Conservation (phyloP, 2,888 invertebrate species). For the Rhamphomyia laevipes region DNA sequence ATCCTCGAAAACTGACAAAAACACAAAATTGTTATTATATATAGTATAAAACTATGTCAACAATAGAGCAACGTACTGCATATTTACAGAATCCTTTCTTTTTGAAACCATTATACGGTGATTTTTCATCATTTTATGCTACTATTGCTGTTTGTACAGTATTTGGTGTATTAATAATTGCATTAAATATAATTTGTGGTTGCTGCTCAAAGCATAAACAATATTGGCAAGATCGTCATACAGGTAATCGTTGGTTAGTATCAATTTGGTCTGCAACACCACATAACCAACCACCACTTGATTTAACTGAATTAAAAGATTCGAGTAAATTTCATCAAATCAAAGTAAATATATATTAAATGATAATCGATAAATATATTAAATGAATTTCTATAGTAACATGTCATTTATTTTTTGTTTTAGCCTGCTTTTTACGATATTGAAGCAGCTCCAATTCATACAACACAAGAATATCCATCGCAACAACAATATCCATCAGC, state of each 20-base stretch:
- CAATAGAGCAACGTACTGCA: too few relatives aligned
- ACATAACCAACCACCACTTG: conserved; percentile 68
- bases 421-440: conserved; percentile 19
- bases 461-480: too few relatives aligned
- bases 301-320: conserved; percentile 60
- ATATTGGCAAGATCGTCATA: conserved; percentile 75
- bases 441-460: conserved; percentile 23
- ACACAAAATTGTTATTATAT: too few relatives aligned
- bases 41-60: too few relatives aligned
- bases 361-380: not conserved
- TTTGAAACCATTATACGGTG: conserved; percentile 41
- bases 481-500: conserved; percentile 12
- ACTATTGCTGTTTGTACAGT: conserved; percentile 67
- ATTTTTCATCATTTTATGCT: conserved; percentile 78
- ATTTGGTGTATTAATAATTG: conserved; percentile 54
- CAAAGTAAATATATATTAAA: conserved; percentile 20
- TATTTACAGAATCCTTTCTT: too few relatives aligned
- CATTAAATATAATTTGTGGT: conserved; percentile 67
- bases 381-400: not conserved
- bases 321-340: conserved; percentile 34
- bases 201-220: conserved; percentile 67
- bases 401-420: not conserved
- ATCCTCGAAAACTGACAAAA: too few relatives aligned
- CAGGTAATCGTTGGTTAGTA: conserved; percentile 71
- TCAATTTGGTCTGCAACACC: conserved; percentile 77